Percentiles rank a stretch among this genome's conserved stretches.
Evolutionary conservation across 1,140 invertebrate species (phyloP).

Genomic region (Protaetia brevitarsis): DNA sequence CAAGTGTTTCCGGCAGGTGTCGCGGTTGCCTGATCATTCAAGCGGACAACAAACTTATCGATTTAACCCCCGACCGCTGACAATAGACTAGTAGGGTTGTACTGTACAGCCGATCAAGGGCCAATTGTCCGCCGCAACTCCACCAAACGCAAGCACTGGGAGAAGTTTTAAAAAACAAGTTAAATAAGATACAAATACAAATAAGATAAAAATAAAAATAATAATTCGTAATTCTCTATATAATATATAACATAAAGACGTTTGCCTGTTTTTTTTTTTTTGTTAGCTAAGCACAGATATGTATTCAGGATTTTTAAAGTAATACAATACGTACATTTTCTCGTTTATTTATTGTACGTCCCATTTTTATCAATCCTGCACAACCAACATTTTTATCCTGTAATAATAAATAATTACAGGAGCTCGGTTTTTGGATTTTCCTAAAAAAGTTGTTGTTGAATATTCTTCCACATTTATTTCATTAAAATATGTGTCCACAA

Average conservation of each 20-base stretch:
- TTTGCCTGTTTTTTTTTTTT: neutral
- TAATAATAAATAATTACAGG: conserved; percentile 2
- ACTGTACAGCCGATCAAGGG: too few relatives aligned
- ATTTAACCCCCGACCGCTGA: too few relatives aligned
- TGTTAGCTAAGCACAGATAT: neutral
- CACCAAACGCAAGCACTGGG: neutral
- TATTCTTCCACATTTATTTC: conserved; percentile 3
- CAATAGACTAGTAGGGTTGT: too few relatives aligned
- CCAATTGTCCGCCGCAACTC: too few relatives aligned
- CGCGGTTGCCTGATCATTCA: neutral
- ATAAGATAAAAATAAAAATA: conserved; percentile 6
- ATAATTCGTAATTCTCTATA: neutral
- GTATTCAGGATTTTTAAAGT: neutral
- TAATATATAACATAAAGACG: neutral
- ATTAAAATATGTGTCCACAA: neutral
- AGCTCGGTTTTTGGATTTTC: neutral
- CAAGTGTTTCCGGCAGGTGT: neutral
- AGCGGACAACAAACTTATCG: too few relatives aligned
- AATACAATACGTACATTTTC: neutral
- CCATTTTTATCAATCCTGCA: conserved; percentile 24
- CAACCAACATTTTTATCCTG: neutral
- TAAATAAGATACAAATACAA: conserved; percentile 13
- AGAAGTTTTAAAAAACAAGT: neutral
- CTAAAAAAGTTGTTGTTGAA: conserved; percentile 5
- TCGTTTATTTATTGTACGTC: neutral